Evolutionary conservation across 2,113 vertebrate species (phyloP).

Genomic region (Lagenorhynchus albirostris): DNA sequence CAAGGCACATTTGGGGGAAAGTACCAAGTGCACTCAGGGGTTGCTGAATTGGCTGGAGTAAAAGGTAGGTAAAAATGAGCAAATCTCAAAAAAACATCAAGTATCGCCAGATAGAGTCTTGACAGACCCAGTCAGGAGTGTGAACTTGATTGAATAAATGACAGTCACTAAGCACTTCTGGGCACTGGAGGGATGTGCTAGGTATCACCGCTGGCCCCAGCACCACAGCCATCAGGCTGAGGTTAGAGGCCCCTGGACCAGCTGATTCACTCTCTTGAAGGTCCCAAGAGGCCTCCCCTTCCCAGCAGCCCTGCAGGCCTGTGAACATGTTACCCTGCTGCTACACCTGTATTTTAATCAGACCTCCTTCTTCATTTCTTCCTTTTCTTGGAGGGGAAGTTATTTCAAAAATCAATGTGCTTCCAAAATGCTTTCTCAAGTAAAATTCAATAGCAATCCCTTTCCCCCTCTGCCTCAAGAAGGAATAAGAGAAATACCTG

Average conservation of each 20-base stretch:
- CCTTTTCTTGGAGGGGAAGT: constrained; percentile 9
- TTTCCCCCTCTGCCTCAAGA: neutral
- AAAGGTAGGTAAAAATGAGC: neutral
- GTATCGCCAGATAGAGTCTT: neutral
- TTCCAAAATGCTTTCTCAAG: constrained; percentile 4
- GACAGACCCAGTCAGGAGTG: neutral
- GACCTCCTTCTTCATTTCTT: neutral
- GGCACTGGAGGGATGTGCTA: fast-evolving
- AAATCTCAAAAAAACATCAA: neutral
- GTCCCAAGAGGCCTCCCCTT: neutral
- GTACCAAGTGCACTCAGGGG: neutral
- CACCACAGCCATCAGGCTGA: constrained; percentile 38
- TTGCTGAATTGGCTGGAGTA: neutral
- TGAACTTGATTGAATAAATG: neutral
- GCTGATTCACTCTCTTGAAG: constrained; percentile 48
- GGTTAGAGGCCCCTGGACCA: constrained; percentile 42
- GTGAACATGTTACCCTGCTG: neutral
- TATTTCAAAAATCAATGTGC: neutral
- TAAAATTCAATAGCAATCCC: neutral
- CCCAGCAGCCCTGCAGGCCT: constrained; percentile 30
- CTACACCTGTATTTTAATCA: constrained; percentile 44
- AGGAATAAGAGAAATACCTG: neutral
- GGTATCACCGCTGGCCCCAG: neutral
- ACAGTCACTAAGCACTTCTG: neutral
- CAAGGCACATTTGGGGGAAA: neutral